Evolutionary conservation across 2,888 invertebrate species (phyloP).

Genomic region (Tipula helvola): DNA sequence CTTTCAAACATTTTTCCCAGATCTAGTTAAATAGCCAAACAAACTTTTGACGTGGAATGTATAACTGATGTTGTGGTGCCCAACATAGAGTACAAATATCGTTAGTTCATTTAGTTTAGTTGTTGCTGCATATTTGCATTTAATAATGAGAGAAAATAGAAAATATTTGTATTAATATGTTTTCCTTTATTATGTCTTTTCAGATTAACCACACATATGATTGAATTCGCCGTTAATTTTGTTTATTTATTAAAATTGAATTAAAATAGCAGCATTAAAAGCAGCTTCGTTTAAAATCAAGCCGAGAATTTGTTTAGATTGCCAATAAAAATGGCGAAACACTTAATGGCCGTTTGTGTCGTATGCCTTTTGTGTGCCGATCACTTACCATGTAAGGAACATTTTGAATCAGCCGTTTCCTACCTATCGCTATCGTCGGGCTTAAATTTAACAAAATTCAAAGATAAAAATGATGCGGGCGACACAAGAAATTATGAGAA

Average conservation of each 20-base stretch:
- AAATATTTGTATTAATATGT: not conserved
- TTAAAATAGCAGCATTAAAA: not conserved
- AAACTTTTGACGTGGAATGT: too few relatives aligned
- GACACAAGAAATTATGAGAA: not conserved
- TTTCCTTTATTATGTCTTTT: not conserved
- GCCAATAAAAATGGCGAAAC: conserved; percentile 38
- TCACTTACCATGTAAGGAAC: conserved; percentile 62
- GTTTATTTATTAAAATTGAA: not conserved
- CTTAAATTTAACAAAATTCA: conserved; percentile 10
- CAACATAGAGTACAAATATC: too few relatives aligned
- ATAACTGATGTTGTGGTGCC: too few relatives aligned
- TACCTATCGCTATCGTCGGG: not conserved
- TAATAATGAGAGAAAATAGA: not conserved
- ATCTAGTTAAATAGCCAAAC: too few relatives aligned
- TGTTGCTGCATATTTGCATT: too few relatives aligned
- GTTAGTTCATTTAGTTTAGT: too few relatives aligned
- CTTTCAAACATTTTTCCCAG: too few relatives aligned
- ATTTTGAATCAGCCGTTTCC: conserved; percentile 35
- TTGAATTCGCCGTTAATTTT: not conserved
- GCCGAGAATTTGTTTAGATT: not conserved
- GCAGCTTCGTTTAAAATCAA: not conserved
- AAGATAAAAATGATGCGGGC: conserved; percentile 12
- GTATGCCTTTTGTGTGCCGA: conserved; percentile 70
- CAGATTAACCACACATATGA: not conserved
- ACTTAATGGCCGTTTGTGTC: conserved; percentile 68